Conservation (phyloP, 2,113 vertebrate genomes). For the Alectura lathami region DNA sequence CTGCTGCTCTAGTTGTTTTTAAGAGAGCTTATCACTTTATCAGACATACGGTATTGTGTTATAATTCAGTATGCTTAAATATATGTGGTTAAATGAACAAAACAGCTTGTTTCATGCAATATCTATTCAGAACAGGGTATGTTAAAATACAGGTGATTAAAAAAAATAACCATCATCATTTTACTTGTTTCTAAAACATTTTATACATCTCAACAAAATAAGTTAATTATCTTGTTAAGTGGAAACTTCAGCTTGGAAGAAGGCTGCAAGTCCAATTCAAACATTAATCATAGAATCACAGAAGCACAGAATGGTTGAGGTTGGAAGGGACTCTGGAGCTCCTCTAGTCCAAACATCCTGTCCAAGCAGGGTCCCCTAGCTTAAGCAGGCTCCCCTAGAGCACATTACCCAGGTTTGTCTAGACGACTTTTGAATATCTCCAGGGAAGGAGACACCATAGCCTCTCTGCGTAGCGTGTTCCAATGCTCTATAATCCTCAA, state of each 20-base stretch:
- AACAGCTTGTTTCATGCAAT: neutral
- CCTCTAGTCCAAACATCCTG: no score
- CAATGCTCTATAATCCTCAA: no score
- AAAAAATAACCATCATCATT: neutral
- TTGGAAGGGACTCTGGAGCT: no score
- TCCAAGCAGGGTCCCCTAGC: no score
- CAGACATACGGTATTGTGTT: neutral
- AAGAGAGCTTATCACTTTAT: slow-evolving; percentile 58
- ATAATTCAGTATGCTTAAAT: neutral
- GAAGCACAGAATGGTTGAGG: neutral
- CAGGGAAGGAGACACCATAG: no score
- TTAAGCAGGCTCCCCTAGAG: no score
- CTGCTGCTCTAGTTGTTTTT: neutral
- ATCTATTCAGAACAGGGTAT: neutral
- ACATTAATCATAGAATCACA: neutral
- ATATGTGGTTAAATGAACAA: neutral
- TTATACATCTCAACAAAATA: neutral
- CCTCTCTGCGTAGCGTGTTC: no score
- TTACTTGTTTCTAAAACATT: neutral
- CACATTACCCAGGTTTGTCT: no score
- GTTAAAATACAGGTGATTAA: neutral
- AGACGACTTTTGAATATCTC: no score
- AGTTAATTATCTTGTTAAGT: neutral
- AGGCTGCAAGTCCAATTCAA: neutral
- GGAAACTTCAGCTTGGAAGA: neutral